These are phyloP conservation scores for Epinephelus awoara DNA, from an alignment of 2,797 vertebrate species.

Conservation along the genomic window DNA sequence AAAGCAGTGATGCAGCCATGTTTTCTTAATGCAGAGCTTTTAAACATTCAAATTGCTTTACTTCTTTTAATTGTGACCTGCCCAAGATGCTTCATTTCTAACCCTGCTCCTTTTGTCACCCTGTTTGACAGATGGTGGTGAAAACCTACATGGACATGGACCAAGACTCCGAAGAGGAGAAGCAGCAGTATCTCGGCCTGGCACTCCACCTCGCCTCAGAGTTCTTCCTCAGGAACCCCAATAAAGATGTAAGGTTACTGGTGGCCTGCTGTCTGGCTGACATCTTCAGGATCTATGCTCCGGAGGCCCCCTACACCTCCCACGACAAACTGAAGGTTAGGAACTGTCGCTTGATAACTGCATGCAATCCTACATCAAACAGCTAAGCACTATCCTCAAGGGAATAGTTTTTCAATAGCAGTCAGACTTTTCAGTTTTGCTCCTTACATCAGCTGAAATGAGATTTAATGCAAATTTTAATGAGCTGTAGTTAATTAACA, in stretches of 20 bases:
- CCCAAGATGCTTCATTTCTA: constrained; percentile 5
- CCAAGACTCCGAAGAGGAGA: constrained; percentile 99
- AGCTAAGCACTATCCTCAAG: neutral
- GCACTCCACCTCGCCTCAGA: constrained; percentile 98
- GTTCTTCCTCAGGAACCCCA: constrained; percentile 99
- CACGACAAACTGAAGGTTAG: constrained; percentile 98
- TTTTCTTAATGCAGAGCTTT: too few species aligned
- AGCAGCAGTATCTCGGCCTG: constrained; percentile 97
- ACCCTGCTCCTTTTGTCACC: constrained; percentile 6
- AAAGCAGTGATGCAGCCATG: too few species aligned
- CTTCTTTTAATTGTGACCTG: neutral
- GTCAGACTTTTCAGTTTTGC: neutral
- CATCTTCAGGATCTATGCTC: constrained; percentile 99
- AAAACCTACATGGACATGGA: constrained; percentile 99
- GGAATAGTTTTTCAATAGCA: neutral
- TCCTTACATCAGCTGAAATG: neutral
- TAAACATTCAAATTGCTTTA: constrained; percentile 3
- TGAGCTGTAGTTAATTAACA: neutral
- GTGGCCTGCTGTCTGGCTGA: constrained; percentile 99
- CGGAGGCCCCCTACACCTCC: constrained; percentile 98
- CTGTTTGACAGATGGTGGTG: constrained; percentile 93
- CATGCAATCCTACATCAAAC: neutral
- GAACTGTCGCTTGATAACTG: neutral
- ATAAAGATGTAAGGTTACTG: constrained; percentile 98
- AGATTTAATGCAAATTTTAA: neutral